Percentiles rank a stretch among this genome's conserved stretches.
phyloP scores from a whole-genome alignment of 2,113 vertebrate species.

The Passer domesticus region DNA sequence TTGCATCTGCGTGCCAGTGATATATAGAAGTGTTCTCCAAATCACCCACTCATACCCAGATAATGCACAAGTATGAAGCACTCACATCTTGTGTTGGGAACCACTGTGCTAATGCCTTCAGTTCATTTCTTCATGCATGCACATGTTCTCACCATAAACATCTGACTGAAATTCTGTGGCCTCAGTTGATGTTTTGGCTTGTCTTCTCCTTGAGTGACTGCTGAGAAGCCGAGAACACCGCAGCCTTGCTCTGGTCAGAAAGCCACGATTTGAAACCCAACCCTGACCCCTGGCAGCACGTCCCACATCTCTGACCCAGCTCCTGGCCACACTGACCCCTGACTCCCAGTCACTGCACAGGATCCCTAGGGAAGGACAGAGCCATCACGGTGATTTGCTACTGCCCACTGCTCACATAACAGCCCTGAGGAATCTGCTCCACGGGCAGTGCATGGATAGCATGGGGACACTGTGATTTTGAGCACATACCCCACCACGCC shows the following conservation, averaged over 20 bases:
- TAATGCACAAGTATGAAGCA: neutral
- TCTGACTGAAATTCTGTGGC: neutral
- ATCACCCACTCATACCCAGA: neutral
- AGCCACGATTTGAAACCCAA: neutral
- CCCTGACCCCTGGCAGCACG: neutral
- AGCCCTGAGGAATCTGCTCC: neutral
- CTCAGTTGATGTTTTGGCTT: neutral
- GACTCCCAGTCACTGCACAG: neutral
- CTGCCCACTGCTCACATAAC: neutral
- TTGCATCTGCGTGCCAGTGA: neutral
- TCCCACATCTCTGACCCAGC: neutral
- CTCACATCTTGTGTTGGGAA: neutral
- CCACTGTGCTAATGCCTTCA: neutral
- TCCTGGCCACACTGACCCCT: fast-evolving
- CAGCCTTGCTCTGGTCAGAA: neutral
- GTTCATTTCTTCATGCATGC: neutral
- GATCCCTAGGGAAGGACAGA: neutral
- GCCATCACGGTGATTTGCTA: fast-evolving
- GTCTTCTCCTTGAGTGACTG: fast-evolving
- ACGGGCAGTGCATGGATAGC: neutral
- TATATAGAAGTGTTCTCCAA: fast-evolving
- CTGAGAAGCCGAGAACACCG: fast-evolving
- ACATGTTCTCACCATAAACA: neutral
- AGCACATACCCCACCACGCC: neutral
- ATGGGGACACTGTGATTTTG: neutral